Evolutionary conservation across 2,113 vertebrate genomes (phyloP), one percentile per base, ranked within the genome.

Genomic region (Oncorhynchus tshawytscha): DNA sequence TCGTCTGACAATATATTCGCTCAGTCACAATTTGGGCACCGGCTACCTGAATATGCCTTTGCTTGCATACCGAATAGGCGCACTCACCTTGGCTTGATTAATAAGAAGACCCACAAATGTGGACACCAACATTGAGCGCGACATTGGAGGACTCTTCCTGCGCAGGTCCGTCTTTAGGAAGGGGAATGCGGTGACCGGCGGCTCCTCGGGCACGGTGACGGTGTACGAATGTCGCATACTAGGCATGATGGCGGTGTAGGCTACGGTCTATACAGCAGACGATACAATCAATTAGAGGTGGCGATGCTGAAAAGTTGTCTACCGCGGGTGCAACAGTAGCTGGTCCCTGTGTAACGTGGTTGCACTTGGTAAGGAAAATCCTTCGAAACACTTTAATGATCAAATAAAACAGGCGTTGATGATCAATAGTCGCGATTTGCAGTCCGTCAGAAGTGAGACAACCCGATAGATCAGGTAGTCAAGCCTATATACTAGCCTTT

Each of bases 31-130:
- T 54, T 16, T 54, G 51, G 15, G 4, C 51, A 54, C 15, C 16
- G 69, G n/a, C 39, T 34, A 39, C 8, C 24, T 57, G 20, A 25
- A 24, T 11, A 62, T 22, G 59, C 20, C 0, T 62, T n/a, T 11
- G n/a, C 12, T 16, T 29, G 57, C 60, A 64, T 39, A 5, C 13
- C n/a, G 51, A 67, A 22, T 2, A 39, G 67, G 29, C 39, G 45
- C 57, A 87, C 93, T 74, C 94, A 98, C 97, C 96, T 98, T 98
- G 85, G 95, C 94, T 90, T 96, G 97, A 93, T 96, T 96, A 92
- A 98, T 95, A 83, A 98, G 94, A 54, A 98, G 93, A 76, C 96
- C 96, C 89, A 96, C 95, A 88, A 98, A 96, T 3, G 95, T 95
- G 77, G 96, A 97, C 77, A 98, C 93, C 88, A 98, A 92, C 91